phyloP scores from a whole-genome alignment of 2,888 invertebrate species.

The Glomeris marginata region DNA sequence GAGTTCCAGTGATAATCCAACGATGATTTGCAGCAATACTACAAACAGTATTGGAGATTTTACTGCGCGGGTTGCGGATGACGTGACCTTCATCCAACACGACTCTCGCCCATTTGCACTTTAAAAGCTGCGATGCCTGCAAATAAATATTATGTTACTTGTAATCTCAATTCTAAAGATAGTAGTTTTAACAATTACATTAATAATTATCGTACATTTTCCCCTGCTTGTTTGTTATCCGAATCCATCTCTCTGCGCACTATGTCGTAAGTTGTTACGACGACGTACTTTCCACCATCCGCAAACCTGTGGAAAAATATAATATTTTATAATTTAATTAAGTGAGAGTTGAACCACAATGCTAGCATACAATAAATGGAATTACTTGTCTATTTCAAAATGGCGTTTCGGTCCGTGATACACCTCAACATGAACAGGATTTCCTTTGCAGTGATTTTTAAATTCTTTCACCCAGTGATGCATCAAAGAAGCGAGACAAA shows the following conservation, averaged over 20 bases:
- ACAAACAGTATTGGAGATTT: slow-evolving; percentile 55
- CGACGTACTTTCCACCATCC: slow-evolving; percentile 39
- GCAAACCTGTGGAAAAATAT: too few species aligned
- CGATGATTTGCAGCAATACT: slow-evolving; percentile 44
- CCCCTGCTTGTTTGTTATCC: too few species aligned
- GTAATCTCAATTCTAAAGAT: too few species aligned
- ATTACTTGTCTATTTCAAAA: slow-evolving; percentile 16
- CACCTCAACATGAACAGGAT: slow-evolving; percentile 45
- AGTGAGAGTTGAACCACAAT: too few species aligned
- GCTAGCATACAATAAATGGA: too few species aligned
- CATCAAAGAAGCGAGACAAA: slow-evolving; percentile 81
- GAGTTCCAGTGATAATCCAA: slow-evolving; percentile 87
- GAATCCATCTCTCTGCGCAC: slow-evolving; percentile 30
- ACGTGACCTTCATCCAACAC: slow-evolving; percentile 89
- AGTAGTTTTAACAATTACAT: too few species aligned
- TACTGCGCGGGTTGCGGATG: slow-evolving; percentile 72
- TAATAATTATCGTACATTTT: too few species aligned
- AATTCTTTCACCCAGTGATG: slow-evolving; percentile 82
- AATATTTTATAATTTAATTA: too few species aligned
- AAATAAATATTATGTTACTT: too few species aligned
- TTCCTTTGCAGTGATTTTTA: slow-evolving; percentile 41
- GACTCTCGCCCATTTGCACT: slow-evolving; percentile 54
- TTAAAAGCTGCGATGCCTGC: too few species aligned
- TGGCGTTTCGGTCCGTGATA: slow-evolving; percentile 73
- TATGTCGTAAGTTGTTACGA: slow-evolving; percentile 77